Evolutionary conservation across 2,888 invertebrate genomes (phyloP), one percentile per base, ranked within the genome.

Genomic region (Achlya flavicornis): DNA sequence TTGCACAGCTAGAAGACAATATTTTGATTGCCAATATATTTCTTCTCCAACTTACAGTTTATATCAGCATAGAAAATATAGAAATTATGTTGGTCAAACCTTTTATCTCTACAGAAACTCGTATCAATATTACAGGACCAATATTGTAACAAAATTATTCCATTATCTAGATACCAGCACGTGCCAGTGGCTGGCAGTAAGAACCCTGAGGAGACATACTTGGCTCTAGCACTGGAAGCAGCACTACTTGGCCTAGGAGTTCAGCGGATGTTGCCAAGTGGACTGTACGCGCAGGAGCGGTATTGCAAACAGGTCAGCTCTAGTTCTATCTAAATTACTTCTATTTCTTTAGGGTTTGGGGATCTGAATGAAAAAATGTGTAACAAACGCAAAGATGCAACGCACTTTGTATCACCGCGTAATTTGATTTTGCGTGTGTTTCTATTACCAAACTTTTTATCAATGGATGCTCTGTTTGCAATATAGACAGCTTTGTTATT

Each of bases 241-340:
- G 97, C 97, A 0, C 91, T 97, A 1, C 95, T 97, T 35, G 97
- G 97, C 0, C 89, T 97, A 12, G 97, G 97, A 0, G 96, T 97
- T 78, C 97, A 97, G 82, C 90, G 97, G 68, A 95, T 96, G 84
- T 95, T 97, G 94, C 97, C 97, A 0, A 95, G 95, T 57, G 97
- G 97, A 2, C 90, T 97, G 3, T 97, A 97, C 84, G 96, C 97
- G 61, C 97, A 97, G 91, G 96, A 94, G 78, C 79, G 93, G 68
- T 92, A 93, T 67, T 93, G 93, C 69, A 93, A 93, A 71, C 92
- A 91, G 90, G 91, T 91, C 6, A 19, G 41, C 19, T n/a, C 43
- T 12, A 19, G 6, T 41, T 11, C 8, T 38, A 8, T 38, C 3
- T 12, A 10, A 53, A 19, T 59, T 8, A 35, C n/a, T 35, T 6